Evolutionary conservation across 2,888 invertebrate genomes (phyloP).

Genomic region (Apamea crenata): DNA sequence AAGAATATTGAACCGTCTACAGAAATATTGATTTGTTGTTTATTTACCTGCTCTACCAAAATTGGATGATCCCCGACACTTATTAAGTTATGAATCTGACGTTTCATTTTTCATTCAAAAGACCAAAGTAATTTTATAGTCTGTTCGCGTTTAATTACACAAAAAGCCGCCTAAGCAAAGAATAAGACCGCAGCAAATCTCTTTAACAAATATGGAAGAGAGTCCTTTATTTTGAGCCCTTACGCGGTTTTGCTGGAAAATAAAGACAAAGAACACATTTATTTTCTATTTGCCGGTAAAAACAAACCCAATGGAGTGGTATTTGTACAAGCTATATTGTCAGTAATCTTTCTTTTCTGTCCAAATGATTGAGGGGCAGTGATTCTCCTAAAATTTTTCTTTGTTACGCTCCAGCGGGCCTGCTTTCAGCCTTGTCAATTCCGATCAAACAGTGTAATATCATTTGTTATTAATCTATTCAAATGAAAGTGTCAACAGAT

Average conservation of each 20-base stretch:
- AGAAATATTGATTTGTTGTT: slow-evolving; percentile 65
- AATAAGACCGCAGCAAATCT: slow-evolving; percentile 37
- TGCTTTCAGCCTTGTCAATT: slow-evolving; percentile 27
- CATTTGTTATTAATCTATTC: slow-evolving; percentile 24
- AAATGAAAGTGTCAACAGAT: slow-evolving; percentile 37
- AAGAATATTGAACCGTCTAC: slow-evolving; percentile 38
- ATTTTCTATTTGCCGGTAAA: neutral
- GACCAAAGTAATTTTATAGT: neutral
- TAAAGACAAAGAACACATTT: slow-evolving; percentile 27
- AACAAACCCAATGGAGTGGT: slow-evolving; percentile 2
- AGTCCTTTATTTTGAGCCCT: slow-evolving; percentile 41
- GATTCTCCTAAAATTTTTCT: slow-evolving; percentile 32
- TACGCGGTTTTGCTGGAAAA: slow-evolving; percentile 4
- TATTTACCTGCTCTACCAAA: slow-evolving; percentile 55
- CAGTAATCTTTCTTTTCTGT: slow-evolving; percentile 7
- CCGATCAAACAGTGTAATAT: slow-evolving; percentile 12
- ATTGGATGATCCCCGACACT: slow-evolving; percentile 5
- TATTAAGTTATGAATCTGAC: neutral
- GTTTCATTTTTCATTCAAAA: slow-evolving; percentile 10
- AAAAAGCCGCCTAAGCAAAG: slow-evolving; percentile 46
- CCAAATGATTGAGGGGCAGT: slow-evolving; percentile 18
- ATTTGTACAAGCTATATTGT: slow-evolving; percentile 3
- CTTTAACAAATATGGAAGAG: slow-evolving; percentile 48
- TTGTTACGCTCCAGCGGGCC: slow-evolving; percentile 31
- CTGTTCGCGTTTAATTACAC: slow-evolving; percentile 40